Percentiles rank a stretch among this genome's conserved stretches.
Conservation (phyloP, 2,113 vertebrate species). For the Rhineura floridana region DNA sequence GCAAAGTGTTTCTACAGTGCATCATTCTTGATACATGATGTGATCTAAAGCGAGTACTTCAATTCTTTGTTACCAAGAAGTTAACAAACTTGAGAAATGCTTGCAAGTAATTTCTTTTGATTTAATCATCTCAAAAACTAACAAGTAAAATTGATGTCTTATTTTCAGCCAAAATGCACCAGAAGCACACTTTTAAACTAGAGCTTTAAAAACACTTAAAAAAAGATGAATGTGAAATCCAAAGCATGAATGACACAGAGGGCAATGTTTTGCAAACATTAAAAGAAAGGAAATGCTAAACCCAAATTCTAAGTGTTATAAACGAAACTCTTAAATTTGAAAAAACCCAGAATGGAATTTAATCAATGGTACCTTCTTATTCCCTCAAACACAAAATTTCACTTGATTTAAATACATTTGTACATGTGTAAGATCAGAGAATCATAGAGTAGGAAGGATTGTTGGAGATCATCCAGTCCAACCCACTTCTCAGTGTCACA, state of each 20-base stretch:
- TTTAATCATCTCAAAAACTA: background rate
- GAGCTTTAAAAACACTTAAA: background rate
- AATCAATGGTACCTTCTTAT: background rate
- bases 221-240: background rate
- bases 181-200: background rate
- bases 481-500: background rate
- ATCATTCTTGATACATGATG: background rate
- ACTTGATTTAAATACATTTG: background rate
- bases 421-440: no score
- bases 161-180: background rate
- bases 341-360: background rate
- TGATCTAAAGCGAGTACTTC: slow-evolving; percentile 26
- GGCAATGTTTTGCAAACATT: background rate
- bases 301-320: background rate
- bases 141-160: background rate
- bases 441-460: no score
- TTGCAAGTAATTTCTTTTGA: slow-evolving; percentile 13
- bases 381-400: background rate
- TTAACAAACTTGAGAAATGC: slow-evolving; percentile 31
- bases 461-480: no score
- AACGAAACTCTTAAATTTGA: background rate
- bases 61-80: slow-evolving; percentile 28
- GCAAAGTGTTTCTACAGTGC: background rate
- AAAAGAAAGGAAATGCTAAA: background rate
- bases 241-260: background rate